These are phyloP conservation scores for Drosophila neonasuta DNA, from an alignment of 2,888 invertebrate species.

Conservation along the genomic window DNA sequence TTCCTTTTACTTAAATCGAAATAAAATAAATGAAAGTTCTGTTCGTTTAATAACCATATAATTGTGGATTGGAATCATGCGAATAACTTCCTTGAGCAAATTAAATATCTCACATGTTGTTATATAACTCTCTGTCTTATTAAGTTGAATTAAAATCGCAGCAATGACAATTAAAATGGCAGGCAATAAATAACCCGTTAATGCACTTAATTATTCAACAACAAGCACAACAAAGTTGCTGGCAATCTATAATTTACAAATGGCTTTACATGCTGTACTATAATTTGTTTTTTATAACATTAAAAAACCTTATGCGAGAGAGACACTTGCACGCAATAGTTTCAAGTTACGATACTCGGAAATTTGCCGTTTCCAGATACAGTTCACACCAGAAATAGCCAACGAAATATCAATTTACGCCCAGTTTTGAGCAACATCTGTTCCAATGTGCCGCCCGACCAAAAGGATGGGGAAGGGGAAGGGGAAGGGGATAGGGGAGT, in stretches of 20 bases:
- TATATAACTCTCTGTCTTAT: not conserved
- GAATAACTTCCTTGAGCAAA: not conserved
- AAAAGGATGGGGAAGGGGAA: too few species aligned
- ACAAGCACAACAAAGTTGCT: not conserved
- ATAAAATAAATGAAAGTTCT: too few species aligned
- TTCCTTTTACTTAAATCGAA: too few species aligned
- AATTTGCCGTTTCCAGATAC: slow-evolving; percentile 1
- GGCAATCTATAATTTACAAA: slow-evolving; percentile 14
- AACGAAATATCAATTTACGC: slow-evolving; percentile 55
- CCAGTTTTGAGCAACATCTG: slow-evolving; percentile 59
- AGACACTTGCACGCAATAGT: slow-evolving; percentile 9
- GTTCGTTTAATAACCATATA: too few species aligned
- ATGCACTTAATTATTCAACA: not conserved
- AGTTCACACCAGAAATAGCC: slow-evolving; percentile 41
- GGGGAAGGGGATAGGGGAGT: slow-evolving; percentile 15
- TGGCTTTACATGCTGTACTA: not conserved
- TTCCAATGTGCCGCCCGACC: slow-evolving; percentile 50
- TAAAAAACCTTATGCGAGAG: not conserved
- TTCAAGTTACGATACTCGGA: slow-evolving; percentile 16
- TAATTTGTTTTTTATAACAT: not conserved
- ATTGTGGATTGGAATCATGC: too few species aligned
- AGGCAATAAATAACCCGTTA: slow-evolving; percentile 1
- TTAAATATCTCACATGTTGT: not conserved
- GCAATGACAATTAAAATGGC: not conserved
- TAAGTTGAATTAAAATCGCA: not conserved